Evolutionary conservation across 2,797 vertebrate genomes (phyloP), one percentile per base, ranked within the genome.

Genomic region (Anas capensis): DNA sequence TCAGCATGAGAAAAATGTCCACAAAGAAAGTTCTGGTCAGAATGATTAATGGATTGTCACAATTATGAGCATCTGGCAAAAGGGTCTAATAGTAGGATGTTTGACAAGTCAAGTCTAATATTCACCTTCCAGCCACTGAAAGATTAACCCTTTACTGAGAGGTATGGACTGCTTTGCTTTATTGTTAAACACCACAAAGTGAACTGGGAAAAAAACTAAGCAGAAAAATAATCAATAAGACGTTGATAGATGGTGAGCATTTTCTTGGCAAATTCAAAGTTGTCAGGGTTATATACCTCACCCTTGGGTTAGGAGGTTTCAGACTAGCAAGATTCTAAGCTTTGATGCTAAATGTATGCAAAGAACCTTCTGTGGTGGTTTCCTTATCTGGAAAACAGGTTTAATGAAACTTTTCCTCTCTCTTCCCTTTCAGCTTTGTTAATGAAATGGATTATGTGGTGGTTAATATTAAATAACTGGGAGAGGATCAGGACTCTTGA

Each of bases 381-480:
- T 69, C 21, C 21, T 57, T 66, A 51, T 33, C 34, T 87, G 57
- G 33, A 71, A 87, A 89, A 89, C 60, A 23, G 13, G 11, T 70
- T 70, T 87, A 49, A 71, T 75, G n/a, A 71, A 7, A 68, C 6
- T 26, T 85, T 58, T 72, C 33, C 53, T 51, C 71, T 36, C 26
- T 40, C 10, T 75, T 20, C 20, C 42, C 18, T 81, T 92, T 73
- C 54, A 48, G 29, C 36, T 69, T 17, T 92, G 38, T 20, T 61
- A 75, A 84, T 86, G 66, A 92, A 90, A 51, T 66, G 31, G 23
- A 64, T 86, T 88, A 60, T 31, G 4, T 34, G 51, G 56, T 70
- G n/a, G 33, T 44, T 60, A 56, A 26, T 66, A 79, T 66, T 62
- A 86, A 93, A 83, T 44, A 12, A 38, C 0, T 61, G 19, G 38